Evolutionary conservation across 2,113 vertebrate genomes (phyloP), one percentile per base, ranked within the genome.

Genomic region (Chaenogobius annularis): DNA sequence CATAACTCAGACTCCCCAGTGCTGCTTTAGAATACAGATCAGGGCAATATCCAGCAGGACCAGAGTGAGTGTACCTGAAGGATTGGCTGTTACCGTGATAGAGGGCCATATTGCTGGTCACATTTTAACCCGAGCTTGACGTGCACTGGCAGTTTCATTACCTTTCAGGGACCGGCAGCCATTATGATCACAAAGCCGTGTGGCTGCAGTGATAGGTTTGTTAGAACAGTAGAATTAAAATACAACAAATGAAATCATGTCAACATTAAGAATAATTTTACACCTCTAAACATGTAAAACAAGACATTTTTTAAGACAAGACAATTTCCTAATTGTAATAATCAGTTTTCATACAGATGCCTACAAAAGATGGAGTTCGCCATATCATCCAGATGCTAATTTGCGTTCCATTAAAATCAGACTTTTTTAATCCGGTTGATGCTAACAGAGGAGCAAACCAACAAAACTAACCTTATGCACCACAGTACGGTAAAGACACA

Each of bases 1-100:
- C 80, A 78, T 89, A 90, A 86, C 66, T 87, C 83, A 84, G 59
- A 69, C 74, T 72, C 69, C 76, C 62, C 63, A 69, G 74, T 58
- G 54, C 74, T 67, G 78, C 66, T n/a, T 17, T 65, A 72, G 88
- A 91, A 89, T 85, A 87, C 85, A 85, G 85, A 90, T 83, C 67
- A 87, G 78, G 74, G 48, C 7, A 66, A 47, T 43, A 70, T 77
- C 78, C 76, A 68, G 26, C 52, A 61, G 63, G 64, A 61, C 26
- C 47, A 40, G 61, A 74, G 72, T 67, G 64, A 46, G 63, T 47
- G 61, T 17, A 63, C 61, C 61, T 70, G 15, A 65, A 70, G 64
- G 17, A 66, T 50, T 20, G 67, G 75, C 70, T 72, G 52, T 64
- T 37, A 5, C 31, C 14, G 52, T 22, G 40, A 68, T 59, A 62